Percentiles rank a stretch among this genome's conserved stretches.
Conservation (phyloP, 2,113 vertebrate species). For the Eretmochelys imbricata region DNA sequence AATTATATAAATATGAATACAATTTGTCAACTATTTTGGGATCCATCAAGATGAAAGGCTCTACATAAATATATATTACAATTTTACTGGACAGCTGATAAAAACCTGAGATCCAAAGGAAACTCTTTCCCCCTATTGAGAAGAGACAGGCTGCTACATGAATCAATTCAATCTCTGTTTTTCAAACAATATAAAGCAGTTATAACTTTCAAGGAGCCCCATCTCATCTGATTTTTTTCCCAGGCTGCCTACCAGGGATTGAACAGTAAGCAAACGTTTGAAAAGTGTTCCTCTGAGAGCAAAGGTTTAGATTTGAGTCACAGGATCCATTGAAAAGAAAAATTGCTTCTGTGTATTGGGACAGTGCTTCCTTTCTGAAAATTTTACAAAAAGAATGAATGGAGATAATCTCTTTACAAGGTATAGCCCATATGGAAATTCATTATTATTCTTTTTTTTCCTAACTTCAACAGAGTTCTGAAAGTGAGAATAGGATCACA, state of each 20-base stretch:
- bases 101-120: constrained; percentile 52
- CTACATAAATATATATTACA: constrained; percentile 44
- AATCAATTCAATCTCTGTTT: constrained; percentile 68
- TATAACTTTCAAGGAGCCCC: constrained; percentile 69
- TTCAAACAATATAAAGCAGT: constrained; percentile 73
- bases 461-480: constrained; percentile 23
- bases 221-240: constrained; percentile 61
- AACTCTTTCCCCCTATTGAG: constrained; percentile 1
- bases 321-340: constrained; percentile 77
- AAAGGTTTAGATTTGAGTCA: constrained; percentile 76
- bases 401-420: constrained; percentile 81
- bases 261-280: constrained; percentile 80
- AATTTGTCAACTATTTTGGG: constrained; percentile 36
- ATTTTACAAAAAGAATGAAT: constrained; percentile 71
- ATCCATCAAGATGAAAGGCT: constrained; percentile 37
- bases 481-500: constrained; percentile 34
- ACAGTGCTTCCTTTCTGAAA: constrained; percentile 69
- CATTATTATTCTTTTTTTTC: constrained; percentile 54
- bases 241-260: constrained; percentile 71
- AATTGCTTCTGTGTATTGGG: constrained; percentile 80
- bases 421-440: constrained; percentile 74
- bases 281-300: constrained; percentile 73
- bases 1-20: constrained; percentile 35
- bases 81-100: constrained; percentile 53
- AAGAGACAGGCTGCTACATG: constrained; percentile 62